A percentile compares a stretch with the other conserved stretches of the same genome.
Conservation (phyloP, 2,797 vertebrate genomes). For the Sandelia bainsii region DNA sequence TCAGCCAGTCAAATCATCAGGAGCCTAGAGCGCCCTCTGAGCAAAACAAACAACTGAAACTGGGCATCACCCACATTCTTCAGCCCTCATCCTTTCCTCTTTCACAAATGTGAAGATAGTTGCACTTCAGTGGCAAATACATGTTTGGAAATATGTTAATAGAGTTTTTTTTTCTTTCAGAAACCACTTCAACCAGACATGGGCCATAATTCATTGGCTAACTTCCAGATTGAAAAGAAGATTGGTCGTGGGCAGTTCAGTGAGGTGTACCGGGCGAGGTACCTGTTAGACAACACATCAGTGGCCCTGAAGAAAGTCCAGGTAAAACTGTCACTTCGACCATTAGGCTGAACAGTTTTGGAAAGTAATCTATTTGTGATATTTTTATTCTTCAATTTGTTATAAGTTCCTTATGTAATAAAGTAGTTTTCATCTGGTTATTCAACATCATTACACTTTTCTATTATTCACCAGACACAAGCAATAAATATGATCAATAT, state of each 20-base stretch:
- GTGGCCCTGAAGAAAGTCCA: constrained; percentile 98
- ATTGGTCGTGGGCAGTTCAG: constrained; percentile 98
- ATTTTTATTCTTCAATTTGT: too few species aligned
- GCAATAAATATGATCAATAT: too few species aligned
- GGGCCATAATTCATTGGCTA: constrained; percentile 94
- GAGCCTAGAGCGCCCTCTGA: constrained; percentile 41
- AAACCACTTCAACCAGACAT: constrained; percentile 94
- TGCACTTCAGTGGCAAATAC: constrained; percentile 16
- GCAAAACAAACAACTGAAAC: constrained; percentile 48
- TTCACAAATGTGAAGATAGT: constrained; percentile 7
- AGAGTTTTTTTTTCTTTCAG: constrained; percentile 72
- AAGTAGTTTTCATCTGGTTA: too few species aligned
- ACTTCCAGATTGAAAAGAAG: constrained; percentile 97
- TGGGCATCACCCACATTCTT: constrained; percentile 31
- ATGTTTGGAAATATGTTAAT: neutral
- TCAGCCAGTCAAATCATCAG: constrained; percentile 50
- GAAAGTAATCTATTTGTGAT: too few species aligned
- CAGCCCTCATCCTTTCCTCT: constrained; percentile 26
- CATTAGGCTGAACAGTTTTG: too few species aligned
- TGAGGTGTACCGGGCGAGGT: constrained; percentile 95
- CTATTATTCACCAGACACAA: too few species aligned
- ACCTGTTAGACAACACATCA: constrained; percentile 92
- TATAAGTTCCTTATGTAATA: too few species aligned
- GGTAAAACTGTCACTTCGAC: constrained; percentile 79
- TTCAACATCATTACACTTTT: too few species aligned